These are phyloP conservation scores for Cichlasoma orientale DNA, from an alignment of 2,797 vertebrate species.

Conservation along the genomic window DNA sequence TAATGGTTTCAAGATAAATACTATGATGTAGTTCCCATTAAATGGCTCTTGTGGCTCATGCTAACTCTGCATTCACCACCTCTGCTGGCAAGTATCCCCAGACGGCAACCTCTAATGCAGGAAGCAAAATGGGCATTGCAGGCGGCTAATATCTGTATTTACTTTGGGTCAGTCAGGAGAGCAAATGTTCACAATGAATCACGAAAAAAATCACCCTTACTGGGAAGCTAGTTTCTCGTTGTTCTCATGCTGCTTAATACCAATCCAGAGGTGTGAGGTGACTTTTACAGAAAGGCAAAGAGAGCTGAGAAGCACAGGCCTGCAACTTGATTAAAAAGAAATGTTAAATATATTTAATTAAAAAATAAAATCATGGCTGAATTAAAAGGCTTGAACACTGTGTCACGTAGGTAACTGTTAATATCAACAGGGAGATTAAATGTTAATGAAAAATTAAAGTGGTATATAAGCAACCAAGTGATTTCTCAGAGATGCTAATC, in stretches of 20 bases:
- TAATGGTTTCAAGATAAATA: constrained; percentile 67
- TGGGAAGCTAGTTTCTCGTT: neutral
- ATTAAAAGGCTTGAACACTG: no score
- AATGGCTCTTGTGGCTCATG: neutral
- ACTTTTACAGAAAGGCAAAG: neutral
- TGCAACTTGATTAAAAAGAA: neutral
- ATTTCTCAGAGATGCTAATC: no score
- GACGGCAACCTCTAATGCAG: neutral
- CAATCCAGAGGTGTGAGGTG: neutral
- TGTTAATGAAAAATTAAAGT: no score
- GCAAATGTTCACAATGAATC: neutral
- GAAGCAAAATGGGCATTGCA: neutral
- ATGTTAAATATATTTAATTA: neutral
- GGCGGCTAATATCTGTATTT: neutral
- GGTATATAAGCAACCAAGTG: neutral
- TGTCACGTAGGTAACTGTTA: no score
- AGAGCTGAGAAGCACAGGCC: neutral
- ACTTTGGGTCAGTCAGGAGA: neutral
- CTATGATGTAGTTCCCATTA: constrained; percentile 8
- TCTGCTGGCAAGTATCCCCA: neutral
- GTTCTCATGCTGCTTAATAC: no score
- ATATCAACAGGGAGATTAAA: no score
- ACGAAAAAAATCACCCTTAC: neutral
- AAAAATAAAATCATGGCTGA: no score
- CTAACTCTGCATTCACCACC: neutral